Base-by-base conservation (phyloP, 2,113 vertebrate species). In the Procapra przewalskii region DNA sequence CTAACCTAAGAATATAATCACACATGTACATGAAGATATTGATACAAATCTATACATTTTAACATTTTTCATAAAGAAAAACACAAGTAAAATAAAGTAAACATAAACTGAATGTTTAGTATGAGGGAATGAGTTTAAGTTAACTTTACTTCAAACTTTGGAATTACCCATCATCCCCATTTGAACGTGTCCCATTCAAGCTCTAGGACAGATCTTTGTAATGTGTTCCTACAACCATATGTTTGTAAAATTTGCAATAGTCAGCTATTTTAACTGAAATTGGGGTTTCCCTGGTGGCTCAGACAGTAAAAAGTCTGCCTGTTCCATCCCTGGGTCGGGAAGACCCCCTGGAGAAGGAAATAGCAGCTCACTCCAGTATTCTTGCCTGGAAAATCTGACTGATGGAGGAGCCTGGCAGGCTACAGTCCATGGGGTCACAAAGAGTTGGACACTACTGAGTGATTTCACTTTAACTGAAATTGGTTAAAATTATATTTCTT, bases 161-260 rank as follows among this genome's bases (percentile, higher is more conserved):
- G 5, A 40, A 31, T 82, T 40, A 36, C 19, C 2, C 3, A 1
- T 15, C 0, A 15, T 19, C 10, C 1, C 1, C 23, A 33, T 45
- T 48, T 88, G 12, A 92, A 83, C 50, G 13, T 62, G 9, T 16
- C 19, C 48, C 12, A 81, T 67, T 59, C 21, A 50, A 43, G 5
- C 25, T 89, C 79, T 45, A 57, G 12, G 12, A 29, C 31, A 6
- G 29, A 67, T 21, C 10, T 36, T 15, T 40, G 3, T 23, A 62
- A 27, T 57, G 8, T 77, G 1, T 59, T 81, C 19, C 40, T 33
- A 60, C 14, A 25, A 14, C 14, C 54, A 27, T 50, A 13, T n/a
- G 2, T 17, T 77, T 85, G 17, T 71, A 84, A 95, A 33, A 27
- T 80, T 91, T 95, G 10, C 19, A 88, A 36, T 75, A n/a, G 8